A percentile compares a stretch with the other conserved stretches of the same genome.
Conservation (phyloP, 2,888 invertebrate species). For the Diarsia brunnea region DNA sequence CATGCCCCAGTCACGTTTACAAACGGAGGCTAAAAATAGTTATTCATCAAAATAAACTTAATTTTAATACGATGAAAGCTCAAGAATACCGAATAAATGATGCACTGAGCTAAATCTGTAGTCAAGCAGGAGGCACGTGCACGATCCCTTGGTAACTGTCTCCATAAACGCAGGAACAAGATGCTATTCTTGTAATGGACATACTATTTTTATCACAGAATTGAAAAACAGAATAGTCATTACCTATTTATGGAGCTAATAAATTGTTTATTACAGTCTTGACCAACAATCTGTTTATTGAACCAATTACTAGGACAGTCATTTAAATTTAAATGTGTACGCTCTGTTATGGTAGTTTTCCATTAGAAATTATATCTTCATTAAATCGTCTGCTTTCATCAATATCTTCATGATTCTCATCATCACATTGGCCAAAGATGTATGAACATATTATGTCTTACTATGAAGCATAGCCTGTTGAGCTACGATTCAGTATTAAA, state of each 20-base stretch:
- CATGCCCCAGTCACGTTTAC: constrained; percentile 17
- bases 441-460: neutral
- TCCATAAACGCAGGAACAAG: constrained; percentile 27
- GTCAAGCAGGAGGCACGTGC: constrained; percentile 16
- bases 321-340: neutral
- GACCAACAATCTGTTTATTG: constrained; percentile 18
- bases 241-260: neutral
- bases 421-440: neutral
- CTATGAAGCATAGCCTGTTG: neutral
- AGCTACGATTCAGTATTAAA: neutral
- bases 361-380: neutral
- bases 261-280: neutral
- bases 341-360: neutral
- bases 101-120: constrained; percentile 45
- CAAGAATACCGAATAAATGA: constrained; percentile 23
- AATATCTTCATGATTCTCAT: neutral
- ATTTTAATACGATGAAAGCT: constrained; percentile 17
- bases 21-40: constrained; percentile 30
- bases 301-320: neutral
- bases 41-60: constrained; percentile 25
- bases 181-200: constrained; percentile 14
- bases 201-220: neutral
- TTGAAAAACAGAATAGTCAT: constrained; percentile 3
- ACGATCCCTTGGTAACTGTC: neutral
- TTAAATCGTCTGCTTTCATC: neutral